A percentile compares a stretch with the other conserved stretches of the same genome.
These are phyloP conservation scores for Piscicola geometra DNA, from an alignment of 2,888 invertebrate species.

Conservation along the genomic window DNA sequence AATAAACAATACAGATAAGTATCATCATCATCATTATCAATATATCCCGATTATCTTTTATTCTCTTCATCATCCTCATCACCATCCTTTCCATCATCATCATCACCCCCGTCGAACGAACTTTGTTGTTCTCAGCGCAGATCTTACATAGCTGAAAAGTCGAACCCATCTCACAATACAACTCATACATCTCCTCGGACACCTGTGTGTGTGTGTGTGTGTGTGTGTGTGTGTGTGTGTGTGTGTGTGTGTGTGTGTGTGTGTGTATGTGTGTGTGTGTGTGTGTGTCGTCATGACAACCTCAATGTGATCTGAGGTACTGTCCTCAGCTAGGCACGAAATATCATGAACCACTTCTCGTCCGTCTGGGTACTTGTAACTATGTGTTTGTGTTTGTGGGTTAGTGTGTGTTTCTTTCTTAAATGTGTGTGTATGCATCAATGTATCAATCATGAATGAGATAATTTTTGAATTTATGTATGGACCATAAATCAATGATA, in stretches of 20 bases:
- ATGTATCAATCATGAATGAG: constrained; percentile 3
- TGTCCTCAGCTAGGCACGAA: constrained; percentile 88
- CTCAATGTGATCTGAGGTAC: constrained; percentile 79
- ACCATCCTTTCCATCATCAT: too few species aligned
- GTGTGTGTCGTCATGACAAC: constrained; percentile 59
- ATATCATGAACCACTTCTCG: constrained; percentile 89
- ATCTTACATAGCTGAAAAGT: constrained; percentile 98
- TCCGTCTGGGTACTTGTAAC: constrained; percentile 95
- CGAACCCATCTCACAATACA: constrained; percentile 99
- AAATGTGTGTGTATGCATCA: too few species aligned
- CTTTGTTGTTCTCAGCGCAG: constrained; percentile 98
- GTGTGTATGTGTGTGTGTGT: constrained; percentile 51
- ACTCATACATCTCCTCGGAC: constrained; percentile 93
- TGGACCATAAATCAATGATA: not conserved
- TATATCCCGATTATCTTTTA: too few species aligned
- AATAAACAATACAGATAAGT: not conserved
- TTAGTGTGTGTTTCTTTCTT: too few species aligned
- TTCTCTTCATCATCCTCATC: too few species aligned
- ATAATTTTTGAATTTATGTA: constrained; percentile 3
- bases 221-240: too few species aligned
- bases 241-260: constrained; percentile 51
- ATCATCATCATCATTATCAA: not conserved
- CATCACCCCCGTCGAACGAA: not conserved
- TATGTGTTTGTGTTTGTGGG: constrained; percentile 53
- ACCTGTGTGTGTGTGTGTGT: constrained; percentile 52